phyloP scores from a whole-genome alignment of 2,113 vertebrate genomes.

The Paramisgurnus dabryanus region DNA sequence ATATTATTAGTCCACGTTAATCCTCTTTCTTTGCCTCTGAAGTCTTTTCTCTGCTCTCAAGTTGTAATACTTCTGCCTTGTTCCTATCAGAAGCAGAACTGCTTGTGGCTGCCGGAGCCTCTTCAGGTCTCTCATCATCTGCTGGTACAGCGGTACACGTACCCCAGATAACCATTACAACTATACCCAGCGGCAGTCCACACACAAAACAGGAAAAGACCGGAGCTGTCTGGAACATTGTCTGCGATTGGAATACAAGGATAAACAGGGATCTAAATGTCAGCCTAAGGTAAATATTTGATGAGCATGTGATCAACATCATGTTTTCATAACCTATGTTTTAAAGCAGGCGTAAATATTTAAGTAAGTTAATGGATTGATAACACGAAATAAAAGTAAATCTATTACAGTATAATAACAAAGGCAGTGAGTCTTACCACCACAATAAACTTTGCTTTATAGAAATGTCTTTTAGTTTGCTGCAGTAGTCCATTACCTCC shows the following conservation, averaged over 20 bases:
- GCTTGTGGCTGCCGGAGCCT: not conserved
- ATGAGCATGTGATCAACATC: slow-evolving; percentile 16
- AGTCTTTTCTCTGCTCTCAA: slow-evolving; percentile 54
- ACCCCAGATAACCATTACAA: slow-evolving; percentile 83
- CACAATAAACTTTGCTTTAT: slow-evolving; percentile 79
- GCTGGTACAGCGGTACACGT: slow-evolving; percentile 77
- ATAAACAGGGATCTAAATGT: not conserved
- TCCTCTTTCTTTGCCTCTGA: slow-evolving; percentile 59
- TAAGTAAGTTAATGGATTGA: not conserved
- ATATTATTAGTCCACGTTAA: slow-evolving; percentile 39
- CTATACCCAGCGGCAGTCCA: slow-evolving; percentile 78
- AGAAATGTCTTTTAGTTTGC: slow-evolving; percentile 79
- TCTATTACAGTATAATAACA: not conserved
- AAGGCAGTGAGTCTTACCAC: slow-evolving; percentile 68
- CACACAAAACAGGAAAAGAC: slow-evolving; percentile 84
- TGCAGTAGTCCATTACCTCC: slow-evolving; percentile 87
- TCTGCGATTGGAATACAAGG: slow-evolving; percentile 61
- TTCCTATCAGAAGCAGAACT: slow-evolving; percentile 15
- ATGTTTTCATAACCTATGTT: not conserved
- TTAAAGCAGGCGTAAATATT: not conserved
- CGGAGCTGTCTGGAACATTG: slow-evolving; percentile 82
- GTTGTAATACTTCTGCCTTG: not conserved
- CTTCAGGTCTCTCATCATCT: slow-evolving; percentile 39
- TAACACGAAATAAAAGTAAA: not conserved
- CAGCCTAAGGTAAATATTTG: slow-evolving; percentile 22